Percentiles rank a stretch among this genome's conserved stretches.
phyloP scores from a whole-genome alignment of 1,140 invertebrate species.

The Drosophila arizonae region DNA sequence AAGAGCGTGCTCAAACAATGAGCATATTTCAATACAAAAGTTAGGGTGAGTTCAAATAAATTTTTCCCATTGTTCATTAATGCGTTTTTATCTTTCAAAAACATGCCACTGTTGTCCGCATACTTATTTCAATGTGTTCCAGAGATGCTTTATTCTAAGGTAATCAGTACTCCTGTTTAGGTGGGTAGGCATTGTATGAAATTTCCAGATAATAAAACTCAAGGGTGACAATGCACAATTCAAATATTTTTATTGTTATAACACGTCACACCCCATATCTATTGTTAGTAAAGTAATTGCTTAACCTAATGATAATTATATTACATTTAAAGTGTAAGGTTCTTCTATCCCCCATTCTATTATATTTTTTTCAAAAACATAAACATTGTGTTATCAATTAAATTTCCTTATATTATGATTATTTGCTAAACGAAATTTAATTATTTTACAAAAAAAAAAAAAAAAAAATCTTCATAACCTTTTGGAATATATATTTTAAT shows the following conservation, averaged over 20 bases:
- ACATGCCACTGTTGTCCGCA: slow-evolving; percentile 67
- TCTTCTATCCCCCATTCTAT: slow-evolving; percentile 40
- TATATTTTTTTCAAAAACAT: slow-evolving; percentile 13
- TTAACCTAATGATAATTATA: slow-evolving; percentile 79
- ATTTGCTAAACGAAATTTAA: too few species aligned
- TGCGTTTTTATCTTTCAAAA: slow-evolving; percentile 77
- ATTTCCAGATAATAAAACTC: slow-evolving; percentile 58
- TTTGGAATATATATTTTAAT: too few species aligned
- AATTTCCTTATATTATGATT: not conserved
- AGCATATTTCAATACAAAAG: slow-evolving; percentile 62
- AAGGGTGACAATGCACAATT: slow-evolving; percentile 76
- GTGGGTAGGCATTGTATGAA: slow-evolving; percentile 62
- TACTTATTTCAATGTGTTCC: slow-evolving; percentile 33
- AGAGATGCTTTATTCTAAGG: slow-evolving; percentile 69
- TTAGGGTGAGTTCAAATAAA: slow-evolving; percentile 74
- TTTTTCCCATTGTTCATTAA: slow-evolving; percentile 69
- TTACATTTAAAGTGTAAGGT: slow-evolving; percentile 62
- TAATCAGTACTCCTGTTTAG: slow-evolving; percentile 67
- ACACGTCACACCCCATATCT: slow-evolving; percentile 72
- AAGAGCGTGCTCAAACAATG: slow-evolving; percentile 75
- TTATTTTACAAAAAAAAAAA: too few species aligned
- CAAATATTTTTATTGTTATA: slow-evolving; percentile 79
- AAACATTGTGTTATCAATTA: slow-evolving; percentile 7
- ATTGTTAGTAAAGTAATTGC: slow-evolving; percentile 71
- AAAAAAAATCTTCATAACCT: too few species aligned